Base-by-base conservation (phyloP, 2,113 vertebrate genomes). In the Poecilia latipinna region DNA sequence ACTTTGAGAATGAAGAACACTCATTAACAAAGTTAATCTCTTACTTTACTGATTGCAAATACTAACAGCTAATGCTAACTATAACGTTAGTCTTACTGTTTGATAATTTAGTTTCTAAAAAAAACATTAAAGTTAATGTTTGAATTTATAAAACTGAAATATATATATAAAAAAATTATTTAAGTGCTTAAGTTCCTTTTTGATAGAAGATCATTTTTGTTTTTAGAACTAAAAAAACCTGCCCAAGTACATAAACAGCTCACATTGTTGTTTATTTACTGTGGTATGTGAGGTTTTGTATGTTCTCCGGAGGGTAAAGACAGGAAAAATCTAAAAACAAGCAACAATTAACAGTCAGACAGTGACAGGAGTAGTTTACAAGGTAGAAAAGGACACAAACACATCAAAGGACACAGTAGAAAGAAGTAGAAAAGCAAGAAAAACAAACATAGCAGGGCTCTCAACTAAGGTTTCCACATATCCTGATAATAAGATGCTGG, bases 221-320 rank as follows among this genome's bases (percentile, higher is more conserved):
- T 29, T 61, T 42, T 37, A 76, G 12, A 69, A 63, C 48, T 10
- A 12, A 37, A 63, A 28, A 44, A 22, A 33, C 60, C 68, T 63
- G 72, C 39, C 42, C 75, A 61, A 70, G 48, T 48, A 37, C 35
- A 37, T 37, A 37, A 37, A 37, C 35, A 37, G 35, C 35, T 37
- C 10, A 2, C 35, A 37, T 11, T 37, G 35, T 37, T 37, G 35
- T 37, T 3, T 12, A 37, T 37, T 37, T 37, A 12, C 35, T 37
- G 35, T 37, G 10, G 10, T 37, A 37, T 37, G 35, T 12, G 35
- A 86, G 80, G 81, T 57, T 31, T 76, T 66, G 62, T 54, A 82
- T 72, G 69, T 64, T 64, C 3, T 79, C 70, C 83, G 82, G 78
- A 86, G 75, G 54, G 61, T 8, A 42, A 62, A 60, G 24, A 32